phyloP scores from a whole-genome alignment of 1,140 invertebrate species.

The Yoshiicerus persimilis region DNA sequence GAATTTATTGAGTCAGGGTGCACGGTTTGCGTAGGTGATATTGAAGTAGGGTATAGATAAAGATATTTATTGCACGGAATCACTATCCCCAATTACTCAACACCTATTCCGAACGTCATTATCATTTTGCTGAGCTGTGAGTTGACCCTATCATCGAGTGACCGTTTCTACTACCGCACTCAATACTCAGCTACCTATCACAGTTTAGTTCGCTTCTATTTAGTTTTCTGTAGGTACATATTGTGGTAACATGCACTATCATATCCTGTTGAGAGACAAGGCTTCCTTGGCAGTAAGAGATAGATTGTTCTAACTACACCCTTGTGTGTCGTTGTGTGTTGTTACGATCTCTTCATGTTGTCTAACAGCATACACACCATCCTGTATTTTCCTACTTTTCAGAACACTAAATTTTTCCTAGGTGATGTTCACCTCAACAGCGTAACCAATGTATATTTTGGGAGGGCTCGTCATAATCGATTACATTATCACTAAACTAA shows the following conservation, averaged over 20 bases:
- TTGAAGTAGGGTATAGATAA: neutral
- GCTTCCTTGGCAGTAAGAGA: neutral
- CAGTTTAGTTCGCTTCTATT: neutral
- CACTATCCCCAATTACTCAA: neutral
- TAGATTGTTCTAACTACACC: slow-evolving; percentile 9
- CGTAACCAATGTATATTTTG: neutral
- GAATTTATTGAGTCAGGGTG: neutral
- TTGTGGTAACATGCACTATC: neutral
- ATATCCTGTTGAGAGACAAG: neutral
- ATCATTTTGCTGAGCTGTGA: neutral
- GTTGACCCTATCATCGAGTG: neutral
- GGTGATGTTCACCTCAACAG: neutral
- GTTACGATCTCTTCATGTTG: slow-evolving; percentile 2
- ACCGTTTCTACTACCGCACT: neutral
- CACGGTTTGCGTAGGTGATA: neutral
- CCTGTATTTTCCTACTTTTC: neutral
- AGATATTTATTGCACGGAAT: neutral
- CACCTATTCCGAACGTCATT: neutral
- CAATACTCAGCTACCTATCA: no score
- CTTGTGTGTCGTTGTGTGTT: slow-evolving; percentile 1
- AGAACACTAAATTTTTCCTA: neutral
- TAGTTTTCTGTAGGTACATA: neutral
- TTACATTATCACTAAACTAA: no score
- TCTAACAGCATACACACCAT: neutral
- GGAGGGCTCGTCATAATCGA: neutral